Evolutionary conservation across 2,888 invertebrate genomes (phyloP).

Genomic region (Amblyteles armatorius): DNA sequence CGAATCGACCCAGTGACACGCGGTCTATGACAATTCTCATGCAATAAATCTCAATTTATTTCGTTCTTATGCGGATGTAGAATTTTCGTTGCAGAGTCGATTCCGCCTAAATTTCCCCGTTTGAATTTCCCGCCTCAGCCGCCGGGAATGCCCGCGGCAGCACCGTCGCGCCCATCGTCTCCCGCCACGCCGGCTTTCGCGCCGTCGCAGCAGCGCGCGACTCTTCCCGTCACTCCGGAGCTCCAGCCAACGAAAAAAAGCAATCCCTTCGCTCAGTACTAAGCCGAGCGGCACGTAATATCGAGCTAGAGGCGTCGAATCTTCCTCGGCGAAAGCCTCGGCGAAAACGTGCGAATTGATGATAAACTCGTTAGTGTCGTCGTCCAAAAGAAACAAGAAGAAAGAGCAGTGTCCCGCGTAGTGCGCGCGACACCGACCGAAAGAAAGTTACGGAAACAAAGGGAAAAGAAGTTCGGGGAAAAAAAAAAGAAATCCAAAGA

Average conservation of each 20-base stretch:
- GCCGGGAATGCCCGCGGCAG: too few species aligned
- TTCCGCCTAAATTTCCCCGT: too few species aligned
- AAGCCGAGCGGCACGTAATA: conserved; percentile 8
- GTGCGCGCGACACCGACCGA: conserved; percentile 1
- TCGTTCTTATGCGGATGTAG: too few species aligned
- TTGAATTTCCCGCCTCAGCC: too few species aligned
- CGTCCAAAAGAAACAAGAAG: background rate
- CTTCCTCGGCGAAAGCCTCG: background rate
- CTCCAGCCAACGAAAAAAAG: background rate
- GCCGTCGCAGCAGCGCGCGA: too few species aligned
- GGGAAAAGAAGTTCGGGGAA: conserved; percentile 1
- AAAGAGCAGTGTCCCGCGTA: background rate
- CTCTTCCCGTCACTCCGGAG: too few species aligned
- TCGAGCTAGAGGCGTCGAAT: background rate
- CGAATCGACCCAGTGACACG: too few species aligned
- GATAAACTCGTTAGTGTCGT: conserved; percentile 53
- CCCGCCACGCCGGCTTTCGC: too few species aligned
- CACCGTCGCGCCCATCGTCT: too few species aligned
- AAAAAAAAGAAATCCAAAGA: background rate
- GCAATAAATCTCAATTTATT: too few species aligned
- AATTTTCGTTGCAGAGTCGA: too few species aligned
- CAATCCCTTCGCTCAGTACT: background rate
- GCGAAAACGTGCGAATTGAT: conserved; percentile 50
- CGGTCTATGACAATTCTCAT: too few species aligned
- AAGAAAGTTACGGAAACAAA: background rate